Conservation (phyloP, 2,113 vertebrate species). For the Caracal caracal region DNA sequence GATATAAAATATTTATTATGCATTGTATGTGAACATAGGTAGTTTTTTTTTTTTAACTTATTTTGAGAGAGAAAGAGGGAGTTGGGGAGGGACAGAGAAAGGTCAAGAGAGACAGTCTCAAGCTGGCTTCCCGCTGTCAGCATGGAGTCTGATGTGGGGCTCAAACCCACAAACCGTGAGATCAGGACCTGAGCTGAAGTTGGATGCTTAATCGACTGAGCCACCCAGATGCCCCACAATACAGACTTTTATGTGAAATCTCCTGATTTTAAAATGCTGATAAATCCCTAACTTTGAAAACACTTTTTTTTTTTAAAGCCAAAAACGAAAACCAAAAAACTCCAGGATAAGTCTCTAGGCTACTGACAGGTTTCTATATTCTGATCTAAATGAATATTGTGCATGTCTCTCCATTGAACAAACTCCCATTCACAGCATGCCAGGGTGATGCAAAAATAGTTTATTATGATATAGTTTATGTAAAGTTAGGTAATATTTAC, state of each 20-base stretch:
- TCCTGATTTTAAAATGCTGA: conserved; percentile 3
- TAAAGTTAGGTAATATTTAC: conserved; percentile 89
- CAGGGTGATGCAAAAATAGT: conserved; percentile 91
- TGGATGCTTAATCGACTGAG: too few species aligned
- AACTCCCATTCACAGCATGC: conserved; percentile 54
- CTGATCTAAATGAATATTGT: neutral
- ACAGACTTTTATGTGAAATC: neutral
- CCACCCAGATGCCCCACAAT: neutral
- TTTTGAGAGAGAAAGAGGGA: too few species aligned
- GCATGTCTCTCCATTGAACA: neutral
- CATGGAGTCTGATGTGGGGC: too few species aligned
- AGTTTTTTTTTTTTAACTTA: too few species aligned
- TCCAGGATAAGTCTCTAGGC: neutral
- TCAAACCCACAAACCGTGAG: too few species aligned
- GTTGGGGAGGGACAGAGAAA: too few species aligned
- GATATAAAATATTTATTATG: neutral
- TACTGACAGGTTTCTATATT: neutral
- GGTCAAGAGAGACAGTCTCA: too few species aligned
- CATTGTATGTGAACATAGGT: neutral
- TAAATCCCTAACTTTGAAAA: neutral
- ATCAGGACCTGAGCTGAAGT: too few species aligned
- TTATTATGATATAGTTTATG: conserved; percentile 89
- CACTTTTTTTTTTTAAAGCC: neutral
- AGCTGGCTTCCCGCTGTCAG: too few species aligned
- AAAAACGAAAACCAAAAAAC: neutral